Evolutionary conservation across 2,797 vertebrate species (phyloP), one percentile per base, ranked within the genome.

Genomic region (Acomys russatus): DNA sequence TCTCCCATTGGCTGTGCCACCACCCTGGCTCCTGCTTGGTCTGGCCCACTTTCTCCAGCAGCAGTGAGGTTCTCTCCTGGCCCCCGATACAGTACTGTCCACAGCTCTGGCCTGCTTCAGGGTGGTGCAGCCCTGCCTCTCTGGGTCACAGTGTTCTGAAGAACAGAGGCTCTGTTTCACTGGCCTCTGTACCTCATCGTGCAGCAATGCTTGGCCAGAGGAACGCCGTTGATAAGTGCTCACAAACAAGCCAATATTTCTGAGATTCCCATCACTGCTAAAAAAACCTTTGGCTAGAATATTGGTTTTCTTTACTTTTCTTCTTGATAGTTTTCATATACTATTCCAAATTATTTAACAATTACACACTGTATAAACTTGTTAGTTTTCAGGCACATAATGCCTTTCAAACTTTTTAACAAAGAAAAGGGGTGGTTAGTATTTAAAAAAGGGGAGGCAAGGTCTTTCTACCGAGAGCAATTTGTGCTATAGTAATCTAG

Each of bases 291-390:
- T 95, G 79, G 64, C 82, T 92, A 89, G 74, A 80, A 74, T 93
- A 73, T 38, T 90, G 17, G 59, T 64, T 88, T 90, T 96, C 73
- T 94, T 95, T 28, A 78, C 28, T 35, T 83, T 87, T 89, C 33
- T 92, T 30, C 56, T 93, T 93, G 73, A 61, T 73, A 90, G 80
- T 70, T 64, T 82, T 79, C 87, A 90, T 25, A 93, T 4, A 91
- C 44, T 88, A 90, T 70, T 94, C 74, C 4, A 61, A 96, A 91
- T 78, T 92, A 94, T 33, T 94, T 88, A 93, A 56, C 35, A 91
- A 78, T 70, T 94, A 83, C 74, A 18, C 11, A 22, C 22, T 88
- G 79, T 80, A 84, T 61, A 85, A 91, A 85, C 8, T 6, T 11
- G 61, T 88, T n/a, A 3, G 66, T 94, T 96, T 96, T 20, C 35